phyloP scores from a whole-genome alignment of 1,140 invertebrate genomes.

The Sycophila sp. region DNA sequence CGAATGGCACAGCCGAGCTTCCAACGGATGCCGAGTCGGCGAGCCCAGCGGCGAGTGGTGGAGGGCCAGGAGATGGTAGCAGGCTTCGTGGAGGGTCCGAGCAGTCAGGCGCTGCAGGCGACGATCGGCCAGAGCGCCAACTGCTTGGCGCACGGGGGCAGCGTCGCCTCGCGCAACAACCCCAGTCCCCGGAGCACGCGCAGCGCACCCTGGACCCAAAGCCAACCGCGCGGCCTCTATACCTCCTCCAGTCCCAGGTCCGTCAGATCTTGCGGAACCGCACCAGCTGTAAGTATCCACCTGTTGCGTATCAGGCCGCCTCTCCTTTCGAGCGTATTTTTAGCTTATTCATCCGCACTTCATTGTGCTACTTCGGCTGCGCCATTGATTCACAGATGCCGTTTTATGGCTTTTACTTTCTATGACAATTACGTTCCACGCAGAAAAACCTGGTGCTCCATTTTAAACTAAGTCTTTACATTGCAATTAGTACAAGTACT shows the following conservation, averaged over 20 bases:
- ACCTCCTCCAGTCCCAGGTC: constrained; percentile 73
- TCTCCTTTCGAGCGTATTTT: not conserved
- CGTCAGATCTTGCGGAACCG: constrained; percentile 72
- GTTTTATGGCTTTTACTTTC: no score
- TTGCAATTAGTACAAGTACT: no score
- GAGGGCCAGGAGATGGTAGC: constrained; percentile 71
- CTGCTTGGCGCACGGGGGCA: constrained; percentile 40
- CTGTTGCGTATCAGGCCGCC: no score
- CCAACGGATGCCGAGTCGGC: constrained; percentile 86
- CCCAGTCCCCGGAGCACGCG: constrained; percentile 74
- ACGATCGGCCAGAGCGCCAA: constrained; percentile 35
- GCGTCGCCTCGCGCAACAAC: constrained; percentile 49
- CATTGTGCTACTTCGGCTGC: no score
- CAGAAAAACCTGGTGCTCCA: no score
- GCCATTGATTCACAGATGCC: no score
- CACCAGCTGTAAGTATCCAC: constrained; percentile 56
- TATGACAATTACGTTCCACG: no score
- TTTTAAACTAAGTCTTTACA: no score
- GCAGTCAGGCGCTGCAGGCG: constrained; percentile 3
- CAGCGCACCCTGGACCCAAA: constrained; percentile 84
- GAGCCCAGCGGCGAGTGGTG: constrained; percentile 81
- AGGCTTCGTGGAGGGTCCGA: constrained; percentile 58
- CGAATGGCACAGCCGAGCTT: constrained; percentile 82
- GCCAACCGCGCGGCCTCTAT: constrained; percentile 77
- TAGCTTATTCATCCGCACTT: not conserved